Evolutionary conservation across 2,797 vertebrate genomes (phyloP).

Genomic region (Sebastes steindachneri): DNA sequence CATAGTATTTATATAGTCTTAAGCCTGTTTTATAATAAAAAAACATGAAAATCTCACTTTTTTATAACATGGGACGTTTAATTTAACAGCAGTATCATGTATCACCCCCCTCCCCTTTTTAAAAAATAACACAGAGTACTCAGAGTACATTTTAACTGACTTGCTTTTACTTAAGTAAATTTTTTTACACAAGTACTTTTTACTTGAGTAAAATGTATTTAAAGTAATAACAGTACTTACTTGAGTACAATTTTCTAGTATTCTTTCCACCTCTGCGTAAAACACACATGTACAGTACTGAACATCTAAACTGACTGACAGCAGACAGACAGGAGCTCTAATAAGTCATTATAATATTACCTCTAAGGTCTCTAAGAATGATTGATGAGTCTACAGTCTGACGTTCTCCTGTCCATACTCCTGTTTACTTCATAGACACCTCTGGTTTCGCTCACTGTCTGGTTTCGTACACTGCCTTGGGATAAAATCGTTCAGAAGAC

Average conservation of each 20-base stretch:
- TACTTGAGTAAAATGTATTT: neutral
- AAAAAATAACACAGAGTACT: no score
- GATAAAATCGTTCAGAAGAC: conserved; percentile 20
- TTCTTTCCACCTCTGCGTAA: neutral
- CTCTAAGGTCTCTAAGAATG: neutral
- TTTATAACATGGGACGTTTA: neutral
- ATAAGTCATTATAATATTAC: neutral
- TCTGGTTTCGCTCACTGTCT: conserved; percentile 27
- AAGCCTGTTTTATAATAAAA: no score
- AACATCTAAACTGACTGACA: neutral
- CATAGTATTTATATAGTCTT: no score
- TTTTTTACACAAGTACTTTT: neutral
- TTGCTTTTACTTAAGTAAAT: neutral
- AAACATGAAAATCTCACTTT: no score
- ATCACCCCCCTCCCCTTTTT: neutral
- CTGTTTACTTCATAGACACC: conserved; percentile 25
- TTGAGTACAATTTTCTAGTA: neutral
- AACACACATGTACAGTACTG: neutral
- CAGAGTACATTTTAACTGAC: neutral
- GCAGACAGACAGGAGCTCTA: neutral
- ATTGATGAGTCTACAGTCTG: conserved; percentile 10
- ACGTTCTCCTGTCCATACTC: neutral
- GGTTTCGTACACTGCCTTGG: conserved; percentile 24
- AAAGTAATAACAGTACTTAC: no score
- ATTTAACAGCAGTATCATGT: neutral